Evolutionary conservation across 2,113 vertebrate genomes (phyloP).

Genomic region (Thomomys bottae): DNA sequence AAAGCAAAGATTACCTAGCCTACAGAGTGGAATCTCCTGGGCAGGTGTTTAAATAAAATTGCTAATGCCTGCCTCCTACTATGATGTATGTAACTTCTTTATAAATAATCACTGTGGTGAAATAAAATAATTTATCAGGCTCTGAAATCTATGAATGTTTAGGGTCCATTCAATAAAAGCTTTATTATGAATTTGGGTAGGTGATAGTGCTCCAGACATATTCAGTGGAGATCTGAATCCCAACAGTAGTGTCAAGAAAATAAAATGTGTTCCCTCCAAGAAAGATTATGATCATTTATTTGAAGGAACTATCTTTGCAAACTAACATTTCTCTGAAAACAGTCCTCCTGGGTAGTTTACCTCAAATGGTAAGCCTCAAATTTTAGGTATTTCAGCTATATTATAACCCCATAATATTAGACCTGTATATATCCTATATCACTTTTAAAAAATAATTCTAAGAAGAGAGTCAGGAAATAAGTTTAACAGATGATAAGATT

Average conservation of each 20-base stretch:
- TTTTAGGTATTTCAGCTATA: constrained; percentile 60
- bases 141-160: constrained; percentile 37
- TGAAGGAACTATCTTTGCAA: constrained; percentile 63
- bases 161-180: constrained; percentile 47
- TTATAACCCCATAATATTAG: constrained; percentile 33
- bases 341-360: constrained; percentile 49
- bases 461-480: constrained; percentile 59
- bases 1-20: neutral
- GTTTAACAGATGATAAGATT: constrained; percentile 65
- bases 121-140: neutral
- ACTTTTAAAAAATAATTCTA: constrained; percentile 59
- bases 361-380: constrained; percentile 26
- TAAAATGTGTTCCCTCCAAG: constrained; percentile 48
- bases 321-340: constrained; percentile 61
- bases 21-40: neutral
- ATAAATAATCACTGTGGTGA: neutral
- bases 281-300: constrained; percentile 42
- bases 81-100: constrained; percentile 38
- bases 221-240: neutral
- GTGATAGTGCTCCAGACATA: constrained; percentile 22
- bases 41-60: constrained; percentile 21
- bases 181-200: constrained; percentile 50
- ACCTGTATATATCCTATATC: neutral
- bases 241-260: neutral
- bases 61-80: neutral